Percentiles rank a stretch among this genome's conserved stretches.
phyloP scores from a whole-genome alignment of 2,113 vertebrate genomes.

The Speoplatyrhinus poulsoni region DNA sequence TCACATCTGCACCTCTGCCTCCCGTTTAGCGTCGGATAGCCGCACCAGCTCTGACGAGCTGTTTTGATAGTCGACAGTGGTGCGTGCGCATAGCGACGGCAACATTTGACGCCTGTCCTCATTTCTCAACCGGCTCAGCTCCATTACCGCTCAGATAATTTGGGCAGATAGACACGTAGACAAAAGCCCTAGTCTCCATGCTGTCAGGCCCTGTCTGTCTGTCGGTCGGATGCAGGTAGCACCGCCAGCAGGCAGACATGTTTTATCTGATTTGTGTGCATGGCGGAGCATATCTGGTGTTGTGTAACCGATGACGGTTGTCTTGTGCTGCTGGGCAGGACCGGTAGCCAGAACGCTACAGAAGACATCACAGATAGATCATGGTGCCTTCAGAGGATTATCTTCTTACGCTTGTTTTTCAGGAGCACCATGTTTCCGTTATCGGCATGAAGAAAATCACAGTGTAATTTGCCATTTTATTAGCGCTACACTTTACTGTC shows the following conservation, averaged over 20 bases:
- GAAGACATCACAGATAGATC: slow-evolving; percentile 22
- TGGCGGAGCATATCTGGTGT: slow-evolving; percentile 30
- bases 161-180: slow-evolving; percentile 1
- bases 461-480: too few relatives aligned
- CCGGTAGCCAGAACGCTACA: slow-evolving; percentile 27
- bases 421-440: too few relatives aligned
- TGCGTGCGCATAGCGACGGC: slow-evolving; percentile 37
- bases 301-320: slow-evolving; percentile 45
- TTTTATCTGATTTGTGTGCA: slow-evolving; percentile 59
- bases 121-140: slow-evolving; percentile 16
- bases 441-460: too few relatives aligned
- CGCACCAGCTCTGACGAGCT: slow-evolving; percentile 22
- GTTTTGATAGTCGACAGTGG: slow-evolving; percentile 38
- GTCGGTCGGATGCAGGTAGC: slow-evolving; percentile 38
- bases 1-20: slow-evolving; percentile 34
- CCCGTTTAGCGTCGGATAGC: slow-evolving; percentile 32
- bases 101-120: slow-evolving; percentile 23
- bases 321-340: slow-evolving; percentile 20
- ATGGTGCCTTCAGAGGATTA: slow-evolving; percentile 32
- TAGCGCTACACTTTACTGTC: not conserved
- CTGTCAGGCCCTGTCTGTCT: slow-evolving; percentile 39
- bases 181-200: not conserved
- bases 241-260: slow-evolving; percentile 40
- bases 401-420: slow-evolving; percentile 22
- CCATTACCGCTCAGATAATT: slow-evolving; percentile 14